Conservation (phyloP, 92 coral and sea anemone genomes). For the Umimayanthus chanpuru region DNA sequence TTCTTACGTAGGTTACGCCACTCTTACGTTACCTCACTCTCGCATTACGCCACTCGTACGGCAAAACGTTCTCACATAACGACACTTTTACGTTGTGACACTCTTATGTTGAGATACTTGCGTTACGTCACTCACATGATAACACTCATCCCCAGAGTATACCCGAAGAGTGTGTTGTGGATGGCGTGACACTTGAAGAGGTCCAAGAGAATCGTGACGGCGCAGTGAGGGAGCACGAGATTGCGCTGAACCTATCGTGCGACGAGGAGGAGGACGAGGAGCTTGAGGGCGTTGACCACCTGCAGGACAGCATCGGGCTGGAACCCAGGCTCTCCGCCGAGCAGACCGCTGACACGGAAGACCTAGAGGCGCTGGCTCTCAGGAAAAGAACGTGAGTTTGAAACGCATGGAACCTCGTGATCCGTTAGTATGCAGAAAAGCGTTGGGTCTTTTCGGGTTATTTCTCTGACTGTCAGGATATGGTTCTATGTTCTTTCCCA, state of each 20-base stretch:
- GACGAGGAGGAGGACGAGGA: conserved; percentile 69
- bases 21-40: neutral
- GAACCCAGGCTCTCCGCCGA: conserved; percentile 41
- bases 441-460: too few species aligned
- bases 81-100: neutral
- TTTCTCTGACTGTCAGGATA: too few species aligned
- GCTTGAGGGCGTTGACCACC: conserved; percentile 52
- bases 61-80: neutral
- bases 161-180: conserved; percentile 78
- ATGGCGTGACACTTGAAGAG: conserved; percentile 41
- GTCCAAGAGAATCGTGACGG: conserved; percentile 39
- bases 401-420: neutral
- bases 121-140: neutral
- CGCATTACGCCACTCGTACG: neutral
- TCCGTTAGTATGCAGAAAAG: neutral
- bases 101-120: neutral
- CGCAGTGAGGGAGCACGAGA: conserved; percentile 51
- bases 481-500: too few species aligned
- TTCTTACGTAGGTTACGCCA: neutral
- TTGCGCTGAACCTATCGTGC: conserved; percentile 28
- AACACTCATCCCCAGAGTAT: conserved; percentile 55
- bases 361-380: conserved; percentile 93
- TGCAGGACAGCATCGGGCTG: conserved; percentile 53
- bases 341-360: conserved; percentile 65
- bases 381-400: conserved; percentile 96